A percentile compares a stretch with the other conserved stretches of the same genome.
Conservation (phyloP, 2,113 vertebrate genomes). For the Phodopus roborovskii region DNA sequence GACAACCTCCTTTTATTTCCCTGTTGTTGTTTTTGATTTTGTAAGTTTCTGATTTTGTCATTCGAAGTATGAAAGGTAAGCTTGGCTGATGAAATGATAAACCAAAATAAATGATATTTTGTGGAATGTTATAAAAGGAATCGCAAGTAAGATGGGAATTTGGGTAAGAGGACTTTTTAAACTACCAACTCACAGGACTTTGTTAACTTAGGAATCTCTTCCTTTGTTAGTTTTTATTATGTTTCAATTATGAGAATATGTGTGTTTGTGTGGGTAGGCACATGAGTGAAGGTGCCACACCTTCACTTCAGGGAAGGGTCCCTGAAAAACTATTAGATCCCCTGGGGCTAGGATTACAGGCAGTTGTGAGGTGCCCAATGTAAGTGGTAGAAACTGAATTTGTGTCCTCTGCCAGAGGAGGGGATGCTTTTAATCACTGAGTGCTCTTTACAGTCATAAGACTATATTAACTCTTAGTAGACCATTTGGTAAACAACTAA, state of each 20-base stretch:
- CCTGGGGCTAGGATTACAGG: not conserved
- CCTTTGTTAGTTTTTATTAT: not conserved
- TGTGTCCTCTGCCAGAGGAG: not conserved
- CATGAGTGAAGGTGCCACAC: not conserved
- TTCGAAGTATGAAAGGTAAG: not conserved
- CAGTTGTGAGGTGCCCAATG: not conserved
- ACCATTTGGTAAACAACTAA: not conserved
- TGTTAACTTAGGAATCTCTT: not conserved
- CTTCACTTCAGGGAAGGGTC: not conserved
- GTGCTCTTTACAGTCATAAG: not conserved
- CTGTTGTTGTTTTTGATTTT: not conserved
- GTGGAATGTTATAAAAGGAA: not conserved
- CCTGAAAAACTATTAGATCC: not conserved
- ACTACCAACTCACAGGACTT: not conserved
- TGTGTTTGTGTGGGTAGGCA: not conserved
- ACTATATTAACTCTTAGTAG: not conserved
- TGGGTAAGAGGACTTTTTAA: not conserved
- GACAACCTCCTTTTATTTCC: not conserved
- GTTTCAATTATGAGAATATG: not conserved
- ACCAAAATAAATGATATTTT: slow-evolving; percentile 25
- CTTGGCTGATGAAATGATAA: slow-evolving; percentile 38
- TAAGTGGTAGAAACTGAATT: not conserved
- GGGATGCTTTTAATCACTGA: not conserved
- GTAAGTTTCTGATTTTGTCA: slow-evolving; percentile 51
- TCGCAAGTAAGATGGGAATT: not conserved